phyloP scores from a whole-genome alignment of 1,140 invertebrate genomes.

The Steinernema khuongi region DNA sequence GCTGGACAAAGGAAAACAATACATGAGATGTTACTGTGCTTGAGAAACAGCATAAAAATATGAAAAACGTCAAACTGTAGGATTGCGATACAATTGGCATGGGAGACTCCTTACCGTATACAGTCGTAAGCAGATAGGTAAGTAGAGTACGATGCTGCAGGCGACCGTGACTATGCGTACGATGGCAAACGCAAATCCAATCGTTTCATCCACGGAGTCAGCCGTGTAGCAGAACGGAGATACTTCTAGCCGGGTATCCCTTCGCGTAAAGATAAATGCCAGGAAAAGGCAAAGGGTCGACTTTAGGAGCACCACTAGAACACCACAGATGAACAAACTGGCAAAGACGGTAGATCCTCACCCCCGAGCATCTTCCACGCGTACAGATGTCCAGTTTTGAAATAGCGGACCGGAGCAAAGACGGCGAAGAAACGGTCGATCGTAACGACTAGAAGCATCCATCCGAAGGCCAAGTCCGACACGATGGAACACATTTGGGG shows the following conservation, averaged over 20 bases:
- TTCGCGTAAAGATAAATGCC: background rate
- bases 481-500: background rate
- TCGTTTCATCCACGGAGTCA: background rate
- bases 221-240: background rate
- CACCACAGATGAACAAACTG: too few relatives aligned
- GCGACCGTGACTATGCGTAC: background rate
- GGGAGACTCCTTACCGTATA: constrained; percentile 6
- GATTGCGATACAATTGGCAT: too few relatives aligned
- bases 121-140: background rate
- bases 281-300: background rate
- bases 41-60: too few relatives aligned
- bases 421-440: background rate
- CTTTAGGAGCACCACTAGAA: background rate
- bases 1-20: too few relatives aligned
- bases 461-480: background rate
- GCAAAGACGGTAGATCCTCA: background rate
- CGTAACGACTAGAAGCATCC: background rate
- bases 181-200: background rate
- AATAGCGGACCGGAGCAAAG: background rate
- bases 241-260: background rate
- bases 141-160: background rate
- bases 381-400: background rate
- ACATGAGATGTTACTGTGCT: too few relatives aligned
- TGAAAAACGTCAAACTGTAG: too few relatives aligned
- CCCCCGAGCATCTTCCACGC: background rate